Evolutionary conservation across 2,888 invertebrate species (phyloP).

Genomic region (Nemotelus pantherinus): DNA sequence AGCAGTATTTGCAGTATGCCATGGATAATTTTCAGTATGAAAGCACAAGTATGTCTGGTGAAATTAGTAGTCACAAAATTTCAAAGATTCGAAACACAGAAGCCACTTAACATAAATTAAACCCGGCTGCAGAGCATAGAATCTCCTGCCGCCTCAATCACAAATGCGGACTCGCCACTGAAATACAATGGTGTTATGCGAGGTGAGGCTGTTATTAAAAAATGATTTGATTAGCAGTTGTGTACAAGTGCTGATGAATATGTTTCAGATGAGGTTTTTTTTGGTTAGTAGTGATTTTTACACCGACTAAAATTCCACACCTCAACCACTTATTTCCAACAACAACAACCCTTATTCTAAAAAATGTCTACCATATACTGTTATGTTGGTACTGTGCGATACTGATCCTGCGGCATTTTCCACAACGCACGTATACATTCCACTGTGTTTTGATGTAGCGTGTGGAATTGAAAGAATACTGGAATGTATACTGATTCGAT

Average conservation of each 20-base stretch:
- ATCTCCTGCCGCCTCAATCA: constrained; percentile 77
- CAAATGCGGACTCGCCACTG: constrained; percentile 77
- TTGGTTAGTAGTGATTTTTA: not conserved
- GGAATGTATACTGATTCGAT: constrained; percentile 71
- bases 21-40: constrained; percentile 71
- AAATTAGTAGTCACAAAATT: constrained; percentile 54
- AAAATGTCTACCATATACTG: constrained; percentile 69
- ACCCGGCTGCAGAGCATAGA: constrained; percentile 66
- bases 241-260: too few species aligned
- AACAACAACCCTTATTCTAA: too few species aligned
- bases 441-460: constrained; percentile 71
- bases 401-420: constrained; percentile 68
- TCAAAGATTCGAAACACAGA: constrained; percentile 59
- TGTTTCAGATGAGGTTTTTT: not conserved
- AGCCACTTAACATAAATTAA: constrained; percentile 70
- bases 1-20: constrained; percentile 69
- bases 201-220: constrained; percentile 68
- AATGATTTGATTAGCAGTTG: too few species aligned
- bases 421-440: constrained; percentile 70
- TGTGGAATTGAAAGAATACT: constrained; percentile 71
- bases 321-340: too few species aligned
- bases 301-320: not conserved
- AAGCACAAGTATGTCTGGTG: constrained; percentile 56
- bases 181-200: constrained; percentile 80
- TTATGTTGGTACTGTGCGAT: constrained; percentile 68